phyloP scores from a whole-genome alignment of 2,888 invertebrate species.

The Thumatha senex region DNA sequence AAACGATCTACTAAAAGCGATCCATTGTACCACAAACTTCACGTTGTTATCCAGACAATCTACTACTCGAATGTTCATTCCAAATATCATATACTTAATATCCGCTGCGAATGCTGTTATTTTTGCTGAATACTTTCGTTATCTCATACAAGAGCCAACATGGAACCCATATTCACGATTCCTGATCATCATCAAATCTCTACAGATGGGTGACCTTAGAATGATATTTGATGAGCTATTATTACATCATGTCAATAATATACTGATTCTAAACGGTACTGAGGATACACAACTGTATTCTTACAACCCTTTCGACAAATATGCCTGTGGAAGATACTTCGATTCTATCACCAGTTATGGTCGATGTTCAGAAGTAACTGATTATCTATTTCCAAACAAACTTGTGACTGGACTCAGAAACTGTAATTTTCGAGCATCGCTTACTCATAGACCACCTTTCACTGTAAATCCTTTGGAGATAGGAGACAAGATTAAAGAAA shows the following conservation, averaged over 20 bases:
- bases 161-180: constrained; percentile 50
- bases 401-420: constrained; percentile 41
- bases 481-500: background rate
- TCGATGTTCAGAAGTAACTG: constrained; percentile 33
- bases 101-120: constrained; percentile 14
- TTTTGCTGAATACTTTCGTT: constrained; percentile 26
- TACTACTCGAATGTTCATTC: background rate
- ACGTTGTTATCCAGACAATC: constrained; percentile 8
- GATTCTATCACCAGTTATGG: constrained; percentile 44
- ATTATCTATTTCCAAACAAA: constrained; percentile 41
- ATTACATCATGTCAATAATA: constrained; percentile 36
- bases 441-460: constrained; percentile 39
- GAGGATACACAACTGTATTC: constrained; percentile 43
- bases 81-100: constrained; percentile 41
- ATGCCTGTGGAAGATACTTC: constrained; percentile 53
- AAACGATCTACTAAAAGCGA: constrained; percentile 6
- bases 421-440: constrained; percentile 47
- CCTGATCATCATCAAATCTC: constrained; percentile 36
- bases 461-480: constrained; percentile 32
- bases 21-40: constrained; percentile 6
- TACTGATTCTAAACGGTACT: constrained; percentile 42
- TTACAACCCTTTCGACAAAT: constrained; percentile 57
- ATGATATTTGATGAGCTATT: constrained; percentile 46
- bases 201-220: constrained; percentile 21
- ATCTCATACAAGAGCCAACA: constrained; percentile 29